Conservation (phyloP, 2,888 invertebrate genomes). For the Nymphalis polychloros region DNA sequence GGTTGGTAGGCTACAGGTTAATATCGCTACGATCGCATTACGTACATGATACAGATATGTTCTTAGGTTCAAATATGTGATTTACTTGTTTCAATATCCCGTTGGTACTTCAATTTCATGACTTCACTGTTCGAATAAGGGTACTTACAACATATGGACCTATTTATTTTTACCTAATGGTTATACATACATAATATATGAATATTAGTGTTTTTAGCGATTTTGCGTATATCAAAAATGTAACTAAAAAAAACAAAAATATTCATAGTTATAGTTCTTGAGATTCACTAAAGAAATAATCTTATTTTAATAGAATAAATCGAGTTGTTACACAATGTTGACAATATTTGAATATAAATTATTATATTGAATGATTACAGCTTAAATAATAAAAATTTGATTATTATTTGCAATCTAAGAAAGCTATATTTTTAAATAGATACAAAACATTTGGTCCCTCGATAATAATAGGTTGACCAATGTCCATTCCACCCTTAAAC, state of each 20-base stretch:
- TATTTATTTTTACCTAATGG: neutral
- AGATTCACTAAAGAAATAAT: no score
- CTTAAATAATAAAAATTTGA: slow-evolving; percentile 5
- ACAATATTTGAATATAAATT: no score
- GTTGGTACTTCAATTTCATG: slow-evolving; percentile 72
- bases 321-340: no score
- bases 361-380: neutral
- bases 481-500: slow-evolving; percentile 29
- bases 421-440: slow-evolving; percentile 10
- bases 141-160: slow-evolving; percentile 1
- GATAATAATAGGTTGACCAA: slow-evolving; percentile 20
- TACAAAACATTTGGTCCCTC: slow-evolving; percentile 5
- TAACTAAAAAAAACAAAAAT: no score
- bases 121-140: slow-evolving; percentile 9
- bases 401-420: neutral
- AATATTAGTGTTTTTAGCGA: no score
- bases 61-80: slow-evolving; percentile 48
- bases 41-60: slow-evolving; percentile 21
- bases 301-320: no score
- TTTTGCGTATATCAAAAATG: no score
- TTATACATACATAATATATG: no score
- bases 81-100: slow-evolving; percentile 72
- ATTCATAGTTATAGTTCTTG: no score
- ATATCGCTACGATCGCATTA: slow-evolving; percentile 42
- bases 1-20: slow-evolving; percentile 35